Percentiles rank a stretch among this genome's conserved stretches.
Conservation (phyloP, 2,797 vertebrate species). For the Dicrostonyx torquatus region DNA sequence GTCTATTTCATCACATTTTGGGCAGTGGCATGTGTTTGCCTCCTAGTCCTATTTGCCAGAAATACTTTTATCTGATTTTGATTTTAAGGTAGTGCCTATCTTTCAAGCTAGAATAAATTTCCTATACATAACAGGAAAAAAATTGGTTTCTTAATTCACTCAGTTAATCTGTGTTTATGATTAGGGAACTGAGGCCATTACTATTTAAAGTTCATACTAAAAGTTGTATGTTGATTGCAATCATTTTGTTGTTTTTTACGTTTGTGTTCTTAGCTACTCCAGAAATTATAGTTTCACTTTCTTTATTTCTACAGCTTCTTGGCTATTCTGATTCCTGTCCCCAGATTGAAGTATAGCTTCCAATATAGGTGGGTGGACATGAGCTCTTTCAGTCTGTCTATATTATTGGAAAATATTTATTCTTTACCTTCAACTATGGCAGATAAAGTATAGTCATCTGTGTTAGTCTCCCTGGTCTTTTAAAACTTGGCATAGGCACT, state of each 20-base stretch:
- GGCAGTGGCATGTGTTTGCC: not conserved
- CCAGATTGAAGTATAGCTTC: not conserved
- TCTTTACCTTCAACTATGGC: not conserved
- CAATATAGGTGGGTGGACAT: not conserved
- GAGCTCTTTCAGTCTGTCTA: not conserved
- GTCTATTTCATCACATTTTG: not conserved
- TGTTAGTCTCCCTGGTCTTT: not conserved
- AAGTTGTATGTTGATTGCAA: not conserved
- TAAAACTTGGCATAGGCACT: not conserved
- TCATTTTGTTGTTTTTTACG: not conserved
- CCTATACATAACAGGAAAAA: not conserved
- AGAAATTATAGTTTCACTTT: not conserved
- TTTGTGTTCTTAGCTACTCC: not conserved
- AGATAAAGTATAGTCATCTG: not conserved
- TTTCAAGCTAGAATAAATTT: not conserved
- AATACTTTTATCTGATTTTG: not conserved
- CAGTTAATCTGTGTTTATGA: not conserved
- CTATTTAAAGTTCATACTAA: not conserved
- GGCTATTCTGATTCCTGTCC: not conserved
- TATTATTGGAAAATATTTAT: not conserved
- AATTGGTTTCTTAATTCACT: not conserved
- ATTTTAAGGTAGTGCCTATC: not conserved
- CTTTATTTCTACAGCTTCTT: not conserved
- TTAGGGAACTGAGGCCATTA: not conserved
- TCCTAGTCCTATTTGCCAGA: not conserved